Evolutionary conservation across 2,113 vertebrate species (phyloP).

Genomic region (Cepphus grylle): DNA sequence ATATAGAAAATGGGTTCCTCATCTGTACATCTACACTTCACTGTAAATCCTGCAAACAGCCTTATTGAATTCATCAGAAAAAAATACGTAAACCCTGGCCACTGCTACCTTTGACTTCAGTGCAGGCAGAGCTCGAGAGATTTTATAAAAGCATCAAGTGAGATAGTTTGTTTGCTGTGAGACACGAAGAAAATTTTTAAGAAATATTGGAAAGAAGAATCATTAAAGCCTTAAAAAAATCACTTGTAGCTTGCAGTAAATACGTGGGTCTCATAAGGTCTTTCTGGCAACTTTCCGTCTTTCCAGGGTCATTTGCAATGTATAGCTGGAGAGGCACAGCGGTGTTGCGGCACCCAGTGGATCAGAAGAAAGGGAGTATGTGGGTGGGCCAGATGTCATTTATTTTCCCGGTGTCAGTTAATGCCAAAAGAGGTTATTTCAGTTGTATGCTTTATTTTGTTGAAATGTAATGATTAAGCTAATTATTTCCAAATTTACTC

Average conservation of each 20-base stretch:
- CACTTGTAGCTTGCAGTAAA: background rate
- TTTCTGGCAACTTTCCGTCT: background rate
- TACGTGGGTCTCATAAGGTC: background rate
- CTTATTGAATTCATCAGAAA: conserved; percentile 8
- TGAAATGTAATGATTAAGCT: conserved; percentile 14
- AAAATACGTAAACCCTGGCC: background rate
- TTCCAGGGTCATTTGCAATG: background rate
- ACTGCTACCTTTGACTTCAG: background rate
- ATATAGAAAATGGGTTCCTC: conserved; percentile 7
- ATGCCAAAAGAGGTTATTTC: conserved; percentile 19
- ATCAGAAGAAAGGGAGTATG: conserved; percentile 8
- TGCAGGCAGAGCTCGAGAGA: background rate
- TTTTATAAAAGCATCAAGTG: background rate
- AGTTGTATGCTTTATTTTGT: background rate
- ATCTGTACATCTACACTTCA: background rate
- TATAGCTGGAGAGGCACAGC: background rate
- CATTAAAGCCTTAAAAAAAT: background rate
- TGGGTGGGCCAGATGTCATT: conserved; percentile 35
- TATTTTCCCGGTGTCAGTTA: conserved; percentile 20
- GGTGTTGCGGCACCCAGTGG: background rate
- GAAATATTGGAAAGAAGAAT: background rate
- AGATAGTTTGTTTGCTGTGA: background rate
- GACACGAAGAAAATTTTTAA: background rate
- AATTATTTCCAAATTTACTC: conserved; percentile 39
- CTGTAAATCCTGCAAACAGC: conserved; percentile 19